These are phyloP conservation scores for Zosterops japonicus DNA, from an alignment of 2,113 vertebrate species.

Conservation along the genomic window DNA sequence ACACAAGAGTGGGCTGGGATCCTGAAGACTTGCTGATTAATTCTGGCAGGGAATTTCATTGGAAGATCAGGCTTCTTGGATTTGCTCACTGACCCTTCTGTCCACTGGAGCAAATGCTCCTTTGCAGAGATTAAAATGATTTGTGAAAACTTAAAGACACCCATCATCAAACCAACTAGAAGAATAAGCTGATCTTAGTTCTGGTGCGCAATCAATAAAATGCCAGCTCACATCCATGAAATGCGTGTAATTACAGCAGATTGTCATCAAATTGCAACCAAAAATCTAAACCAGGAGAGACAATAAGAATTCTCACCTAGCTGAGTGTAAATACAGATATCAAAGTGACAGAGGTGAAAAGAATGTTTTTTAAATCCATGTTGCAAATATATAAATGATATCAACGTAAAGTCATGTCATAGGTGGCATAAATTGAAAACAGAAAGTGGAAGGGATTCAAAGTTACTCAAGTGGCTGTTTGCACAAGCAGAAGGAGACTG, in stretches of 20 bases:
- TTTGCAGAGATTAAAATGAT: not conserved
- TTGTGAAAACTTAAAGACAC: not conserved
- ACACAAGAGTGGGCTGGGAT: not conserved
- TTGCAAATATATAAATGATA: not conserved
- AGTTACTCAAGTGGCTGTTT: not conserved
- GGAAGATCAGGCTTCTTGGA: not conserved
- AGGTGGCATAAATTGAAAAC: not conserved
- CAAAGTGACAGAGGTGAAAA: not conserved
- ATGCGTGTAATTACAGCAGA: not conserved
- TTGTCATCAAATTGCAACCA: not conserved
- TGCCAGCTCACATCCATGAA: not conserved
- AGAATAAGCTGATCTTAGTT: not conserved
- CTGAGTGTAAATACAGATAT: not conserved
- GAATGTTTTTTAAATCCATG: not conserved
- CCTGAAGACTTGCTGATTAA: not conserved
- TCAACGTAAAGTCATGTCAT: not conserved
- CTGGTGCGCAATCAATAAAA: not conserved
- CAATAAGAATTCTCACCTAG: not conserved
- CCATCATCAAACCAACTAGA: not conserved
- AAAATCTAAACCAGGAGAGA: not conserved
- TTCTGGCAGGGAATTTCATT: not conserved
- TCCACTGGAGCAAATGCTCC: not conserved
- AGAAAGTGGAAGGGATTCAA: not conserved
- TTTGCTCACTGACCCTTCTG: rapidly evolving
- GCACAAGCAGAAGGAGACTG: not conserved